Conservation (phyloP, 1,140 invertebrate genomes). For the Gyrodactylus salaris region DNA sequence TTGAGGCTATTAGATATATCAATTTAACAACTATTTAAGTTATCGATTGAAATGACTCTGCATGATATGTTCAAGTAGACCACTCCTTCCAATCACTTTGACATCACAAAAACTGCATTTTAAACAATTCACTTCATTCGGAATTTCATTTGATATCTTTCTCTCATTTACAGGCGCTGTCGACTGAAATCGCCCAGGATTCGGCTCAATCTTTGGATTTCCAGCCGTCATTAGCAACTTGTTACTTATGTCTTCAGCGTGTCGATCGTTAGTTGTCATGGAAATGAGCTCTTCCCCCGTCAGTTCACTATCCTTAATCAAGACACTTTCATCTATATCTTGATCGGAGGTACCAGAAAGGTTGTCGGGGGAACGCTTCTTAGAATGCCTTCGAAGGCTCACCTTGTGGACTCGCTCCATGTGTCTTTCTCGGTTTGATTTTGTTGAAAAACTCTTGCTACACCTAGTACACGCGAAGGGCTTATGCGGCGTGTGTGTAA, state of each 20-base stretch:
- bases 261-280: not conserved
- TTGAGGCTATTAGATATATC: not conserved
- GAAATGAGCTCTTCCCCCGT: not conserved
- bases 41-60: not conserved
- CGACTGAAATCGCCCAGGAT: not conserved
- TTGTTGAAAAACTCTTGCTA: slow-evolving; percentile 62
- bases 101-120: not conserved
- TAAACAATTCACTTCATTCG: not conserved
- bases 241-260: slow-evolving; percentile 5
- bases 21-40: not conserved
- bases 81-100: not conserved
- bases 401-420: slow-evolving; percentile 40
- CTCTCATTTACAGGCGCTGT: not conserved
- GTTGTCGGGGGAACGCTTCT: not conserved
- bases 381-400: not conserved
- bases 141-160: not conserved
- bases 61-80: not conserved
- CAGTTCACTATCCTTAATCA: not conserved
- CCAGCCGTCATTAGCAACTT: not conserved
- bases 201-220: not conserved
- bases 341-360: too few species aligned
- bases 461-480: slow-evolving; percentile 70
- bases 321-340: not conserved
- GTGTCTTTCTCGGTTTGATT: slow-evolving; percentile 77
- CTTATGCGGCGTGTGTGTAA: slow-evolving; percentile 38